Base-by-base conservation (phyloP, 2,888 invertebrate species). In the Crocallis elinguaria region DNA sequence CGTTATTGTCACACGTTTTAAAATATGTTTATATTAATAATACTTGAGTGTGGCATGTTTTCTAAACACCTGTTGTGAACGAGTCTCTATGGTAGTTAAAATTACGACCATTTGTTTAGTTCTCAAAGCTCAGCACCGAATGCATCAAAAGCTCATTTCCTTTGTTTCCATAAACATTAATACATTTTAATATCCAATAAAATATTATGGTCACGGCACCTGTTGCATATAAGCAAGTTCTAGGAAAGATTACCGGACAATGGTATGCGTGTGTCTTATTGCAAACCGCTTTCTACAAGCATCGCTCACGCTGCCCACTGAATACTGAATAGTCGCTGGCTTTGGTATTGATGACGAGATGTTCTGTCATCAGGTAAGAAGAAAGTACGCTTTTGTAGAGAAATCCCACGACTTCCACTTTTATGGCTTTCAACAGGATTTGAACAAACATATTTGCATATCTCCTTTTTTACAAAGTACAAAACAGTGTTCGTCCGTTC, bases 231-330 rank as follows among this genome's bases (percentile, higher is more conserved):
- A 78, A 80, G 78, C 67, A 66, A 76, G 74, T 90, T 90, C 90
- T 85, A 82, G 82, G 90, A 90, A 91, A 86, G 85, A 89, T 88
- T 85, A 88, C 82, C 78, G 83, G 82, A 88, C 89, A 89, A 88
- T 84, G 73, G 82, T 75, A 75, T 82, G 79, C 79, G 82, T 83
- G 80, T 79, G 79, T 77, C 77, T 82, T 88, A 88, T 88, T 87
- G 83, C 88, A 88, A 90, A 88, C 84, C 78, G 89, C 90, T 91
- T 91, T 91, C 91, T 90, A 90, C 86, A 82, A 85, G 85, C 83
- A 80, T 75, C 43, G 48, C 37, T 13, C 2, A 70, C 70, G 63
- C 60, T 78, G 79, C 79, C 65, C 66, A 65, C 70, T 63, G 88
- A 88, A 89, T 89, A 88, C 83, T 75, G 70, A 87, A 78, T 80